phyloP scores from a whole-genome alignment of 2,797 vertebrate genomes.

The Anolis apletophallus region DNA sequence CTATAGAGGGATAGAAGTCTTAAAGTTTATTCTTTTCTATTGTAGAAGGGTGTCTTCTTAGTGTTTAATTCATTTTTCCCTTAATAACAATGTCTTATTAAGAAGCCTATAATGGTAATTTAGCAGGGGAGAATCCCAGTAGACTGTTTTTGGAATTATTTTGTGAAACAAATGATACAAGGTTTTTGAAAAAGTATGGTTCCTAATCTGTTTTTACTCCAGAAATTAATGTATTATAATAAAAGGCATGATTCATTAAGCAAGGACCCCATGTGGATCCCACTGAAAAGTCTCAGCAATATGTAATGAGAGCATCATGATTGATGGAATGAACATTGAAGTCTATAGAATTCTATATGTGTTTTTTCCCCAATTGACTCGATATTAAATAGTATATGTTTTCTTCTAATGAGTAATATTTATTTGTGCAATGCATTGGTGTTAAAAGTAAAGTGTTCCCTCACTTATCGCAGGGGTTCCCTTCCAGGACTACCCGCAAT shows the following conservation, averaged over 20 bases:
- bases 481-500: no score
- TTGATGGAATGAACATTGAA: not conserved
- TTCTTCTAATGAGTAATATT: slow-evolving; percentile 4
- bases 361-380: not conserved
- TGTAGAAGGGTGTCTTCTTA: slow-evolving; percentile 38
- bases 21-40: slow-evolving; percentile 65
- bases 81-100: slow-evolving; percentile 64
- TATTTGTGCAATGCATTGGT: not conserved
- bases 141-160: slow-evolving; percentile 57
- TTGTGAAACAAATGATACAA: slow-evolving; percentile 44
- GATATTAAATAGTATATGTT: not conserved
- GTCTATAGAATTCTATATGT: not conserved
- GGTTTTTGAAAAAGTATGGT: slow-evolving; percentile 27
- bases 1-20: slow-evolving; percentile 56
- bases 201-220: slow-evolving; percentile 40
- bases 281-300: not conserved
- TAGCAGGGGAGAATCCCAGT: slow-evolving; percentile 53
- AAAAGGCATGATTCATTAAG: not conserved
- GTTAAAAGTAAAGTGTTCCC: no score
- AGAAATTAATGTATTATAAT: slow-evolving; percentile 33
- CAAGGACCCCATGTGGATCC: not conserved
- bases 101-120: slow-evolving; percentile 62
- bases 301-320: no score
- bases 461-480: no score
- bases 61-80: slow-evolving; percentile 58